Evolutionary conservation across 2,888 invertebrate genomes (phyloP).

Genomic region (Hyposoter dolosus): DNA sequence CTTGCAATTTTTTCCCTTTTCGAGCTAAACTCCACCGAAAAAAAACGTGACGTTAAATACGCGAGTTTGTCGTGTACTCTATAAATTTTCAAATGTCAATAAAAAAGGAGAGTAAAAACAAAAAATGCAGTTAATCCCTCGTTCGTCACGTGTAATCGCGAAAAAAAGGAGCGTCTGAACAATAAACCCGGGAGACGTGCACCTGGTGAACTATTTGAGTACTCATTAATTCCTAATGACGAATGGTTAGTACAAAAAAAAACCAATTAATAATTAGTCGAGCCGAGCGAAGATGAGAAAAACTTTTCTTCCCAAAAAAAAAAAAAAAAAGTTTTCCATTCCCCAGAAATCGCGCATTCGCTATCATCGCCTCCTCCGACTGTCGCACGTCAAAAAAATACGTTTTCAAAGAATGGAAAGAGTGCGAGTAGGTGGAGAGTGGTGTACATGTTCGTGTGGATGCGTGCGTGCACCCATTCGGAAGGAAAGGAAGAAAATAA

Average conservation of each 20-base stretch:
- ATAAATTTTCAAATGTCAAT: conserved; percentile 55
- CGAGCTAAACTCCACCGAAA: background rate
- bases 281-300: background rate
- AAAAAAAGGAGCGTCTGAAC: conserved; percentile 39
- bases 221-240: background rate
- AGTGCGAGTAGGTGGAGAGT: conserved; percentile 25
- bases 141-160: conserved; percentile 56
- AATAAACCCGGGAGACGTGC: conserved; percentile 10
- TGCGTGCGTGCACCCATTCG: background rate
- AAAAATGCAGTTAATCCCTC: conserved; percentile 38
- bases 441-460: background rate
- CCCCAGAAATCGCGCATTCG: background rate
- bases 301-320: background rate
- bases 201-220: conserved; percentile 20
- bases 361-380: background rate
- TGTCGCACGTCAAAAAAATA: conserved; percentile 8
- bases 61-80: conserved; percentile 1
- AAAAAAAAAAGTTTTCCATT: background rate
- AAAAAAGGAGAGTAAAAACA: conserved; percentile 1
- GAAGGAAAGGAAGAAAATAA: conserved; percentile 38
- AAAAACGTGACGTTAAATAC: background rate
- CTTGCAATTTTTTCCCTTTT: background rate
- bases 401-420: conserved; percentile 21
- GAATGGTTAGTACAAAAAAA: conserved; percentile 31
- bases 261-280: background rate